A percentile compares a stretch with the other conserved stretches of the same genome.
These are phyloP conservation scores for Plebejus melissa DNA, from an alignment of 2,888 invertebrate genomes.

Conservation along the genomic window DNA sequence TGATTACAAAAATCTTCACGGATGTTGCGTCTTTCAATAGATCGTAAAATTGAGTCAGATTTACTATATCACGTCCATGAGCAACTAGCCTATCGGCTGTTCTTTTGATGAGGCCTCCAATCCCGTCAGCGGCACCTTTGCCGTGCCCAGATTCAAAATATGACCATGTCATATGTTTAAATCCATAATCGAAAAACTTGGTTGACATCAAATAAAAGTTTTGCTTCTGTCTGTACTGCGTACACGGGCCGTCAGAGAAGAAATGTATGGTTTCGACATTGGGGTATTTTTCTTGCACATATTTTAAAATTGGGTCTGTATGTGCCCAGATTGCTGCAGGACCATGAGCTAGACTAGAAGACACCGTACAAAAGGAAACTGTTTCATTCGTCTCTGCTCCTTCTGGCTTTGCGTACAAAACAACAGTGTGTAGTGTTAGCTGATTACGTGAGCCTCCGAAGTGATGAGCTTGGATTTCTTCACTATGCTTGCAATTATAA, in stretches of 20 bases:
- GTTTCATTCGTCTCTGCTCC: neutral
- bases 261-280: constrained; percentile 30
- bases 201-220: constrained; percentile 31
- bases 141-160: constrained; percentile 35
- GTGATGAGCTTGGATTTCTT: constrained; percentile 19
- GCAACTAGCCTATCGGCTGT: constrained; percentile 30
- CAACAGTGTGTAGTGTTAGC: constrained; percentile 15
- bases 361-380: constrained; percentile 32
- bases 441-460: constrained; percentile 16
- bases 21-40: constrained; percentile 26
- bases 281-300: constrained; percentile 28
- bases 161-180: constrained; percentile 29
- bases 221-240: constrained; percentile 34
- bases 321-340: constrained; percentile 36
- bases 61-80: constrained; percentile 30
- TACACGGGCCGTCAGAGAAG: constrained; percentile 33
- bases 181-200: constrained; percentile 20
- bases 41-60: constrained; percentile 29
- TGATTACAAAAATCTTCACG: too few relatives aligned
- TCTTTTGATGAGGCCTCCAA: constrained; percentile 32
- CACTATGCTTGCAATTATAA: constrained; percentile 7
- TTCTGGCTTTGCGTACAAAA: neutral
- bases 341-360: constrained; percentile 29
- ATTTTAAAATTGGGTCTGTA: constrained; percentile 28
- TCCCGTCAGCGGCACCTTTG: constrained; percentile 33